Evolutionary conservation across 2,888 invertebrate genomes (phyloP), one percentile per base, ranked within the genome.

Genomic region (Drosophila mettleri): DNA sequence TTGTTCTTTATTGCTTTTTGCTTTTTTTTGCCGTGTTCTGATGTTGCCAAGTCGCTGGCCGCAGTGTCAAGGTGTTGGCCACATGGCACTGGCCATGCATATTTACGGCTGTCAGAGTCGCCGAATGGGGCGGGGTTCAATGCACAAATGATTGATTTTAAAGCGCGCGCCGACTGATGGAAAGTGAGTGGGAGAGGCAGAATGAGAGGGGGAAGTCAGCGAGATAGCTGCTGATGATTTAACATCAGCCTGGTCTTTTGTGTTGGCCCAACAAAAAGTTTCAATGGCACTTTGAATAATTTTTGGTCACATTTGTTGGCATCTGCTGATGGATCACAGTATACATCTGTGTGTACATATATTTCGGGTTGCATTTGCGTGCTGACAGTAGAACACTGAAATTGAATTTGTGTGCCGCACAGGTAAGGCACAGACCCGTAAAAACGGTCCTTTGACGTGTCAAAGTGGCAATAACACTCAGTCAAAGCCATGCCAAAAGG

Each of bases 71-170:
- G 88, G 86, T 82, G 82, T 86, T 82, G 86, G 86, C 77, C 80
- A 87, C 77, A 86, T 82, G 87, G 83, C 76, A 64, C 66, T 66
- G 66, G 54, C 68, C 78, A 68, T 73, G 57, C 80, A 73, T 73
- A 59, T 80, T 75, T 80, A 72, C 83, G 58, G 80, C 69, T 80
- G 58, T 61, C 74, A 39, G 20, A 9, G 31, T 18, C 39, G 39
- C 31, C 38, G 43, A 29, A 51, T 38, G 31, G 41, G 49, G 24
- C 39, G 41, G 36, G 49, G 86, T 83, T 79, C 80, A 83, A 74
- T 86, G 83, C 80, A 88, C 88, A 88, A 86, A 66, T 81, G 87
- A 84, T 88, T 86, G 85, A 64, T 54, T 74, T 70, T 77, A 60
- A 69, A 78, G 69, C 43, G 22, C 9, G 24, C 43, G 43, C 43